Conservation (phyloP, 2,888 invertebrate species). For the Orthosia gracilis region DNA sequence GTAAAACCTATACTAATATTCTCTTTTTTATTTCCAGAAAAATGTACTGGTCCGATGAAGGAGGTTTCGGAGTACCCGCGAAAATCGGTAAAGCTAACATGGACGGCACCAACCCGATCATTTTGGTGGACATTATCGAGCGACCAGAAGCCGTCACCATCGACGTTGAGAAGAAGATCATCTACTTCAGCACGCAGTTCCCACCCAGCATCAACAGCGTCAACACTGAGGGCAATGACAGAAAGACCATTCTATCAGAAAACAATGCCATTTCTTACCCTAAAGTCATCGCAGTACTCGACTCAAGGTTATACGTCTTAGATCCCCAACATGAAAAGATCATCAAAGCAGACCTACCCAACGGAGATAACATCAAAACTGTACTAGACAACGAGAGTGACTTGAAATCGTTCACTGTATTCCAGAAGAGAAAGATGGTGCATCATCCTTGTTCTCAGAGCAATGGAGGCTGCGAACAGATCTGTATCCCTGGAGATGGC, state of each 20-base stretch:
- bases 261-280: conserved; percentile 94
- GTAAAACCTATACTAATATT: neutral
- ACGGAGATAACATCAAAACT: conserved; percentile 94
- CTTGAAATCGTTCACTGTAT: conserved; percentile 96
- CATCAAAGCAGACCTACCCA: conserved; percentile 95
- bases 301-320: conserved; percentile 95
- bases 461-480: conserved; percentile 98
- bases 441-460: conserved; percentile 96
- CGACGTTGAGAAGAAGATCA: conserved; percentile 94
- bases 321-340: conserved; percentile 98
- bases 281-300: conserved; percentile 95
- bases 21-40: conserved; percentile 88
- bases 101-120: conserved; percentile 96
- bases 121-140: conserved; percentile 93
- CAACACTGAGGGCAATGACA: conserved; percentile 93
- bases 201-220: conserved; percentile 94
- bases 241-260: conserved; percentile 93
- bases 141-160: conserved; percentile 96
- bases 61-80: conserved; percentile 96
- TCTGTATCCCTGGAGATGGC: conserved; percentile 97
- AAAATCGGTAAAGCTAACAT: conserved; percentile 98
- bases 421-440: conserved; percentile 95
- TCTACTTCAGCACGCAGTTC: conserved; percentile 97
- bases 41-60: conserved; percentile 99
- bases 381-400: conserved; percentile 97